Conservation (phyloP, 2,888 invertebrate species). For the Phengaris arion region DNA sequence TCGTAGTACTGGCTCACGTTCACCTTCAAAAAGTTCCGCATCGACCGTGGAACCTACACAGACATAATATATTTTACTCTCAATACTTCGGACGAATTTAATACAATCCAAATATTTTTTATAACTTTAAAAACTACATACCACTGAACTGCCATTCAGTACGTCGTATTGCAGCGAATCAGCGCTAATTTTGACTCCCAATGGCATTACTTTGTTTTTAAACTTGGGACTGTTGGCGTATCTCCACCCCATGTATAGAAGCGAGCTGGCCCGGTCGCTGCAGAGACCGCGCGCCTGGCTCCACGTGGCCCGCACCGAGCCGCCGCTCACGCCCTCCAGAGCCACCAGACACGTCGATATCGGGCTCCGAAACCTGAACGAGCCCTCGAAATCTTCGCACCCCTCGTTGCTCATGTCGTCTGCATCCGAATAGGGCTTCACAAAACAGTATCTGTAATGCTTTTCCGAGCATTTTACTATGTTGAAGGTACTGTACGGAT, state of each 20-base stretch:
- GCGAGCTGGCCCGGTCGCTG: constrained; percentile 50
- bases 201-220: constrained; percentile 49
- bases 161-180: constrained; percentile 48
- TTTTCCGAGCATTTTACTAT: constrained; percentile 58
- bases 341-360: constrained; percentile 57
- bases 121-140: constrained; percentile 36
- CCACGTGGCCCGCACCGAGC: constrained; percentile 65
- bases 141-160: constrained; percentile 47
- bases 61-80: neutral
- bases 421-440: constrained; percentile 53
- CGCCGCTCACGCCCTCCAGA: constrained; percentile 51
- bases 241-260: constrained; percentile 67
- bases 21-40: constrained; percentile 51
- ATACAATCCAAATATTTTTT: too few relatives aligned
- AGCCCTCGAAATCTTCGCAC: constrained; percentile 51
- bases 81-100: neutral
- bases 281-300: constrained; percentile 58
- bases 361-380: constrained; percentile 57
- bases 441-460: constrained; percentile 64
- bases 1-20: constrained; percentile 43
- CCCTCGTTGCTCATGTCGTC: constrained; percentile 46
- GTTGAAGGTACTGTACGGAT: constrained; percentile 55
- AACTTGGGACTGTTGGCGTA: constrained; percentile 59
- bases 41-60: constrained; percentile 51
- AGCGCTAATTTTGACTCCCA: constrained; percentile 54